Base-by-base conservation (phyloP, 2,113 vertebrate species). In the Halcyon senegalensis region DNA sequence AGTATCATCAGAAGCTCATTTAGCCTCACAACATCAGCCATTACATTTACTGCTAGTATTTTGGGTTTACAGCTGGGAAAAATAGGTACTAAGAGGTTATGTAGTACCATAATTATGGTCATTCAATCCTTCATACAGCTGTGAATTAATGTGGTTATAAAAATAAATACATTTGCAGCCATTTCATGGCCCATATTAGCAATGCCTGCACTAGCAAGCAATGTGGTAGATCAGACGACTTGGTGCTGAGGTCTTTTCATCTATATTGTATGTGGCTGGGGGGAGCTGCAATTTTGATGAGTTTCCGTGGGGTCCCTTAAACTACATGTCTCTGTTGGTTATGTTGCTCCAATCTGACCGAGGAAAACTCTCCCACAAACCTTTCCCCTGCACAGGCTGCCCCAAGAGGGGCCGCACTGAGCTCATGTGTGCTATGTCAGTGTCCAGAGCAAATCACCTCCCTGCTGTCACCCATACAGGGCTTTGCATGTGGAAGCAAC, bases 371-470 rank as follows among this genome's bases (percentile, higher is more conserved):
- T 87, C 62, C 46, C 56, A 78, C 37, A 68, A 37, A 67, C 9
- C 12, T 80, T 80, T 69, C 16, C 5, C 28, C 37, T 81, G 27
- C 31, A 33, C 27, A 70, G 69, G 16, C 20, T 53, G 10, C 16
- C 14, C 20, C 51, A 41, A 13, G 33, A 67, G 58, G 27, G 7
- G 8, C 28, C 63, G n/a, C 13, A 31, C 23, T n/a, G 50, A 89
- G 21, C 18, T 74, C 7, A 1, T 0, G 0, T 75, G 73, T 63
- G 18, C 43, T 1, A 0, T 37, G 53, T 2, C 37, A 46, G 33
- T 3, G 37, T 7, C 1, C 2, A 41, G 41, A 94, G n/a, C 2
- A 63, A 74, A 55, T 19, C 18, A 48, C 10, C 25, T 78, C 51
- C 39, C 51, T 30, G 11, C 5, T 74, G 16, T 27, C 60, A 35